Evolutionary conservation across 2,113 vertebrate species (phyloP), one percentile per base, ranked within the genome.

Genomic region (Psophia crepitans): DNA sequence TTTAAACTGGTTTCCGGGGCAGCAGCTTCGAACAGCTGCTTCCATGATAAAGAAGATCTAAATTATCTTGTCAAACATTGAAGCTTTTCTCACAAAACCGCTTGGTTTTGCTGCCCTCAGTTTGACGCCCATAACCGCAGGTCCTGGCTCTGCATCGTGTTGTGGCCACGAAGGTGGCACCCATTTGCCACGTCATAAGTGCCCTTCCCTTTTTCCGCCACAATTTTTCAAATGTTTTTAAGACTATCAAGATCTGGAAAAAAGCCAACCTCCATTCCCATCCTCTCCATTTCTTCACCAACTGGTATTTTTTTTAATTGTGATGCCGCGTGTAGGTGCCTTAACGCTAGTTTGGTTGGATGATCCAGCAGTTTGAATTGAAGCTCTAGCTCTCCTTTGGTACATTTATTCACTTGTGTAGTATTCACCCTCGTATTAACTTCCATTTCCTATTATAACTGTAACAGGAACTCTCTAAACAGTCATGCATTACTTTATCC

Each of bases 361-460:
- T 51, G 77, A 44, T n/a, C 74, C 69, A 23, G 74, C 69, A 58
- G 56, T 73, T 69, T 89, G 54, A 57, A 75, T 11, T 2, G 16
- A 82, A 66, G 70, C 61, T 82, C 43, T 12, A 27, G 43, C 66
- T 87, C 70, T 93, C 70, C 74, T 91, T 48, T 71, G 57, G 61
- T 56, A 48, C 27, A 4, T 89, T 73, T 87, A 43, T 74, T 89
- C 65, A 24, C 43, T 85, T 74, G 39, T 1, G 4, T 26, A 54
- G 39, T 68, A 73, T 64, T 73, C 41, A 17, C 41, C 71, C 65
- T 56, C 4, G 7, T 69, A 76, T 90, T 87, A 60, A 91, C 91
- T 93, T 79, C 88, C 33, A 26, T 64, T 77, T 90, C 88, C 27
- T 87, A 22, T 94, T 85, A 48, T 60, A 93, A 43, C 53, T 82